A percentile compares a stretch with the other conserved stretches of the same genome.
phyloP scores from a whole-genome alignment of 2,113 vertebrate genomes.

The Phylloscopus trochiloides region DNA sequence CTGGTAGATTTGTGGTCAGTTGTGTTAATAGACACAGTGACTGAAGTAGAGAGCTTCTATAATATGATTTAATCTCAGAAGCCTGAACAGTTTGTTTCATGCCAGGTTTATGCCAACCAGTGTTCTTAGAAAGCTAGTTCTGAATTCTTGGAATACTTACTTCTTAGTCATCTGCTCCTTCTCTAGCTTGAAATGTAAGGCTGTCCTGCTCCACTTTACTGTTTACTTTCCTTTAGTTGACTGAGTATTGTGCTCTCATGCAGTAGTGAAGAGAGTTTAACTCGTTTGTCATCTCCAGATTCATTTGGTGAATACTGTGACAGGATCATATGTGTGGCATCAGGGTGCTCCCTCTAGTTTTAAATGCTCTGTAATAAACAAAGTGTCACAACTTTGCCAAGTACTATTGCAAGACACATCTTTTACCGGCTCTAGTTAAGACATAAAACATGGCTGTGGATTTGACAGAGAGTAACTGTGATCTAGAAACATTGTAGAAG shows the following conservation, averaged over 20 bases:
- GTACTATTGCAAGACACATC: fast-evolving
- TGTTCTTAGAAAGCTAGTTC: conserved; percentile 15
- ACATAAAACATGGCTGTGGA: not conserved
- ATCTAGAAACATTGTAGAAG: not conserved
- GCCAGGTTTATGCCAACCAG: not conserved
- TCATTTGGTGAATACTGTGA: not conserved
- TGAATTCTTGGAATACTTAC: not conserved
- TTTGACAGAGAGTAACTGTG: not conserved
- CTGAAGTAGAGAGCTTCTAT: not conserved
- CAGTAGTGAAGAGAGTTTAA: not conserved
- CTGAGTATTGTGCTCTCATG: not conserved
- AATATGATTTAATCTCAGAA: not conserved
- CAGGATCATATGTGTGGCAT: fast-evolving
- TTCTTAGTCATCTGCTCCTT: not conserved
- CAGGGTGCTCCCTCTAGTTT: not conserved
- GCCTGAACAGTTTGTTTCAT: not conserved
- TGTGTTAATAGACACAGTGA: conserved; percentile 7
- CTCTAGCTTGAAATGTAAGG: not conserved
- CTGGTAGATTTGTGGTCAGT: not conserved
- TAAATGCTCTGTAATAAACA: not conserved
- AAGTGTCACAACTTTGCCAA: not conserved
- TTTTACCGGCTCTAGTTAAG: not conserved
- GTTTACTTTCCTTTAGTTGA: not conserved
- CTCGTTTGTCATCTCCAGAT: not conserved
- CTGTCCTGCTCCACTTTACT: not conserved